Percentiles rank a stretch among this genome's conserved stretches.
Evolutionary conservation across 64 coral and sea anemone genomes (phyloP).

Genomic region (Catalaphyllia jardinei): DNA sequence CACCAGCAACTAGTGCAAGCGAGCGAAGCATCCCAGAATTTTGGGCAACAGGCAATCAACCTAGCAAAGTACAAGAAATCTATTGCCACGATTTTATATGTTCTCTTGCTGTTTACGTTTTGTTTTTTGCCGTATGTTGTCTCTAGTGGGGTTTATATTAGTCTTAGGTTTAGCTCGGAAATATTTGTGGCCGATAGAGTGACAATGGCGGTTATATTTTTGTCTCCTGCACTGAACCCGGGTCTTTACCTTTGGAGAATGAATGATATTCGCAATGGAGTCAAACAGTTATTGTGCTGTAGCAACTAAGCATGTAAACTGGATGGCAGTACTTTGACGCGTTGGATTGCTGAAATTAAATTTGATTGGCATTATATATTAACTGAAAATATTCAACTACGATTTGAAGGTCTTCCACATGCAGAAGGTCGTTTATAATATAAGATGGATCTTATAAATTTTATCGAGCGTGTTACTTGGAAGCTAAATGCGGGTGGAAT

Average conservation of each 20-base stretch:
- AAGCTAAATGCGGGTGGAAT: too few relatives aligned
- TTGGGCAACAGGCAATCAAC: slow-evolving; percentile 21
- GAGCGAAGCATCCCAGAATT: not conserved
- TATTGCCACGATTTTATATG: not conserved
- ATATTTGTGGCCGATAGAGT: not conserved
- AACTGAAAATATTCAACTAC: too few relatives aligned
- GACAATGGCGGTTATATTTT: not conserved
- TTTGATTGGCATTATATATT: too few relatives aligned
- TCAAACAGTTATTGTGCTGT: not conserved
- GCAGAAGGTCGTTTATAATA: too few relatives aligned
- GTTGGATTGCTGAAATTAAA: too few relatives aligned
- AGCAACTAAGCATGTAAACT: too few relatives aligned
- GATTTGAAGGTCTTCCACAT: too few relatives aligned
- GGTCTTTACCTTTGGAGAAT: not conserved
- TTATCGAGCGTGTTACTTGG: too few relatives aligned
- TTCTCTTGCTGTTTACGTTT: not conserved
- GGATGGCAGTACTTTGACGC: too few relatives aligned
- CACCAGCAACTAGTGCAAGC: slow-evolving; percentile 5
- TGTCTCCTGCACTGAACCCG: not conserved
- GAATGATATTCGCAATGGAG: not conserved
- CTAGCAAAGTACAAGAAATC: slow-evolving; percentile 14
- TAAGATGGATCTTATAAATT: too few relatives aligned
- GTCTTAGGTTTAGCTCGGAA: not conserved
- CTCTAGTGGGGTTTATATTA: not conserved
- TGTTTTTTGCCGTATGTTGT: not conserved